Percentiles rank a stretch among this genome's conserved stretches.
Conservation (phyloP, 2,888 invertebrate genomes). For the Neoaliturus tenellus region DNA sequence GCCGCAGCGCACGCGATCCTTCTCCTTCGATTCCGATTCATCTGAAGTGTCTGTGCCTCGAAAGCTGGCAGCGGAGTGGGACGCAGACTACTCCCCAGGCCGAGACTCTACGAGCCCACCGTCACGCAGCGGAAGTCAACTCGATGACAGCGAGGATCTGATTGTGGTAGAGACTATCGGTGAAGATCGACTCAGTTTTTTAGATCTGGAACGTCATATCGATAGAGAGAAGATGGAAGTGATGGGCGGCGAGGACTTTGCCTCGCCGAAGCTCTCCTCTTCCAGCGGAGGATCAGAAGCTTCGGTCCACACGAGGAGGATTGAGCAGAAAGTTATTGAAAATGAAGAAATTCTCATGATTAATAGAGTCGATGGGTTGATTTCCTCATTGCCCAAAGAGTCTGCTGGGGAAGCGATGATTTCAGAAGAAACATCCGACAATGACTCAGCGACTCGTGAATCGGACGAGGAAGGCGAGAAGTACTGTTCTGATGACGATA, state of each 20-base stretch:
- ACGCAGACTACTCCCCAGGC: not conserved
- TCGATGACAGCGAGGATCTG: slow-evolving; percentile 63
- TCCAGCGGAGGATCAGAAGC: slow-evolving; percentile 55
- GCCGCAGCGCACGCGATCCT: slow-evolving; percentile 56
- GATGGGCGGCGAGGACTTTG: slow-evolving; percentile 57
- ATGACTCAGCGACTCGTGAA: slow-evolving; percentile 62
- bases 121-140: slow-evolving; percentile 25
- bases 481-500: slow-evolving; percentile 53
- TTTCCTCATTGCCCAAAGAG: slow-evolving; percentile 64
- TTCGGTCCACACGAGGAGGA: slow-evolving; percentile 50
- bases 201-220: slow-evolving; percentile 62
- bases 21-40: slow-evolving; percentile 53
- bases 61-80: slow-evolving; percentile 53
- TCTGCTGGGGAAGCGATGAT: slow-evolving; percentile 69
- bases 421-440: slow-evolving; percentile 68
- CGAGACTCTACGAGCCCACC: slow-evolving; percentile 37
- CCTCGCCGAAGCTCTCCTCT: slow-evolving; percentile 58
- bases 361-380: slow-evolving; percentile 61
- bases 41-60: slow-evolving; percentile 52
- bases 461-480: slow-evolving; percentile 59
- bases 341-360: slow-evolving; percentile 64
- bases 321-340: slow-evolving; percentile 26
- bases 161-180: slow-evolving; percentile 64
- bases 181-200: slow-evolving; percentile 62
- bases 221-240: slow-evolving; percentile 60